Conservation (phyloP, 2,797 vertebrate species). For the Emydoidea blandingii region DNA sequence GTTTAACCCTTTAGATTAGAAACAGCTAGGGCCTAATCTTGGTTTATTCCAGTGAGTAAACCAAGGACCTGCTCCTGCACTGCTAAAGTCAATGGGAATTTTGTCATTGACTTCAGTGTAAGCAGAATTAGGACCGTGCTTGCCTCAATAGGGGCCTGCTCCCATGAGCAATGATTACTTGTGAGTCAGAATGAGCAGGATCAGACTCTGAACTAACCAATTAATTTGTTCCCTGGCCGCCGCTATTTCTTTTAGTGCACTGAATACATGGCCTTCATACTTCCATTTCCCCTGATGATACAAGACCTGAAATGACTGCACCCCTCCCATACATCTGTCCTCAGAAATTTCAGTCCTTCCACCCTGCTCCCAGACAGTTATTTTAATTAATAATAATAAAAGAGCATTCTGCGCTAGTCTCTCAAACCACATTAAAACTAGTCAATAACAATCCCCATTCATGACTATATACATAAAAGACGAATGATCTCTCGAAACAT, state of each 20-base stretch:
- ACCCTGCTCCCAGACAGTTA: slow-evolving; percentile 22
- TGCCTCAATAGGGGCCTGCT: no score
- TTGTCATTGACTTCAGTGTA: background rate
- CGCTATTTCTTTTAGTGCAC: background rate
- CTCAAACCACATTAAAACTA: background rate
- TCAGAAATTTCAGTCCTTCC: slow-evolving; percentile 14
- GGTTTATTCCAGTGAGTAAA: background rate
- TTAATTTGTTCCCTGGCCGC: background rate
- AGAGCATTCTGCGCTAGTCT: background rate
- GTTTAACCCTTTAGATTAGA: background rate
- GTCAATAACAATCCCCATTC: background rate
- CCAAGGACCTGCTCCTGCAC: background rate
- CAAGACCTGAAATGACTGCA: background rate
- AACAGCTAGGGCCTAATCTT: background rate
- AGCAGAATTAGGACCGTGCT: no score
- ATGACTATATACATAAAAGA: slow-evolving; percentile 60
- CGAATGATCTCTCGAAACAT: slow-evolving; percentile 34
- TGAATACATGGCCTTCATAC: background rate
- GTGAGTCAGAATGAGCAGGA: fast-evolving
- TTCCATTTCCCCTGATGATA: background rate
- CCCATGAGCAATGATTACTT: background rate
- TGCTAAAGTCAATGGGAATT: background rate
- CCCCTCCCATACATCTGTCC: fast-evolving
- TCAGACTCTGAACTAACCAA: background rate
- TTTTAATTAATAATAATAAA: slow-evolving; percentile 14